Evolutionary conservation across 2,888 invertebrate genomes (phyloP).

Genomic region (Hypomecis atomaria): DNA sequence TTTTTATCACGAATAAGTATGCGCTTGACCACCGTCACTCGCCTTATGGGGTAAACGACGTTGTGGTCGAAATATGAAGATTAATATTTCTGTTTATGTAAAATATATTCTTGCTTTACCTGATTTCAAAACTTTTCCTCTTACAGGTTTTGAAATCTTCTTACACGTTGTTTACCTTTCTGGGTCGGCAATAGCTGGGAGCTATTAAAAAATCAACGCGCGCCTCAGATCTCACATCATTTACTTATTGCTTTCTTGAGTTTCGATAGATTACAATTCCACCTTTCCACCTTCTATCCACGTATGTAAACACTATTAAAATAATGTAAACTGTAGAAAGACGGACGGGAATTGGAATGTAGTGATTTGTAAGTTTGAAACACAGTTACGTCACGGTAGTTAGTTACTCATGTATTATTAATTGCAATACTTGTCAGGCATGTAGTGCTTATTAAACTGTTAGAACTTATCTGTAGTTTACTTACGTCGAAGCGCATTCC

Average conservation of each 20-base stretch:
- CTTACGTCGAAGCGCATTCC: not conserved
- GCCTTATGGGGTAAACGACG: too few relatives aligned
- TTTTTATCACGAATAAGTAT: too few relatives aligned
- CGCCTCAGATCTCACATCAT: conserved; percentile 1
- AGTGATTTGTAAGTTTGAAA: not conserved
- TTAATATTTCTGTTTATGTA: too few relatives aligned
- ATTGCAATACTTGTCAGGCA: not conserved
- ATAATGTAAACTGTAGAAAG: conserved; percentile 14
- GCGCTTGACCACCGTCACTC: too few relatives aligned
- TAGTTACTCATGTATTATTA: not conserved
- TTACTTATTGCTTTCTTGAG: conserved; percentile 2
- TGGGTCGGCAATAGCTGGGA: conserved; percentile 54
- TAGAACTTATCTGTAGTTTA: conserved; percentile 2
- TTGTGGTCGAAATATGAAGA: too few relatives aligned
- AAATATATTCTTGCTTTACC: not conserved
- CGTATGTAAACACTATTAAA: conserved; percentile 6
- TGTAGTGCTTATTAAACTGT: not conserved
- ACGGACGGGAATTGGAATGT: conserved; percentile 1
- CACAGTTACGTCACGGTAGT: not conserved
- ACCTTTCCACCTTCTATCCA: conserved; percentile 2
- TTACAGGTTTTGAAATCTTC: conserved; percentile 73
- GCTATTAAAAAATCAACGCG: conserved; percentile 1
- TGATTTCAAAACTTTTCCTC: conserved; percentile 21
- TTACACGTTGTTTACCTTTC: conserved; percentile 71
- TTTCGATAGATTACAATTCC: conserved; percentile 5